These are phyloP conservation scores for Masticophis lateralis DNA, from an alignment of 2,797 vertebrate genomes.

Conservation along the genomic window DNA sequence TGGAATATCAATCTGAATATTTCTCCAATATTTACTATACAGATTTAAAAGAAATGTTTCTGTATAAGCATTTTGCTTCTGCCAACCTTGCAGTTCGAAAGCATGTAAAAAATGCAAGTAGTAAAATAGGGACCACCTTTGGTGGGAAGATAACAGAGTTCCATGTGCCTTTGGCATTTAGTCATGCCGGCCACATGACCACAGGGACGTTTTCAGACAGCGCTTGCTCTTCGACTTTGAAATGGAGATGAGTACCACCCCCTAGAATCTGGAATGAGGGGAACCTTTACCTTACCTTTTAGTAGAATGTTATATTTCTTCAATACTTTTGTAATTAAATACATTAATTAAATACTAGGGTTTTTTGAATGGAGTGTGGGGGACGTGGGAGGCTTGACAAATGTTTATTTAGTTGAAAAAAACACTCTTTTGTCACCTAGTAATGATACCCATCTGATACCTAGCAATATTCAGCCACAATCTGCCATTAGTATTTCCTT, in stretches of 20 bases:
- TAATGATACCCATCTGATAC: neutral
- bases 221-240: fast-evolving
- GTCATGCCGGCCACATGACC: too few relatives aligned
- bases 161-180: too few relatives aligned
- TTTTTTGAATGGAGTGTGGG: neutral
- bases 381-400: neutral
- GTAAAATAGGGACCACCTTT: too few relatives aligned
- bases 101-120: too few relatives aligned
- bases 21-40: neutral
- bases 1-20: neutral
- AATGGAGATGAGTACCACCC: too few relatives aligned
- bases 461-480: neutral
- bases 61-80: neutral
- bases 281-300: too few relatives aligned
- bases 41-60: neutral
- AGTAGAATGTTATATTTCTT: neutral
- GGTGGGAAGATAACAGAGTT: too few relatives aligned
- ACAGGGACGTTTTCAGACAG: too few relatives aligned
- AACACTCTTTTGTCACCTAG: neutral
- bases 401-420: neutral
- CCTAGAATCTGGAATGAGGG: too few relatives aligned
- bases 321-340: neutral
- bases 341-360: neutral
- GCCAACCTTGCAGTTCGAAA: too few relatives aligned
- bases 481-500: neutral